These are phyloP conservation scores for Oreohelix idahoensis DNA, from an alignment of 1,140 invertebrate genomes.

Conservation along the genomic window DNA sequence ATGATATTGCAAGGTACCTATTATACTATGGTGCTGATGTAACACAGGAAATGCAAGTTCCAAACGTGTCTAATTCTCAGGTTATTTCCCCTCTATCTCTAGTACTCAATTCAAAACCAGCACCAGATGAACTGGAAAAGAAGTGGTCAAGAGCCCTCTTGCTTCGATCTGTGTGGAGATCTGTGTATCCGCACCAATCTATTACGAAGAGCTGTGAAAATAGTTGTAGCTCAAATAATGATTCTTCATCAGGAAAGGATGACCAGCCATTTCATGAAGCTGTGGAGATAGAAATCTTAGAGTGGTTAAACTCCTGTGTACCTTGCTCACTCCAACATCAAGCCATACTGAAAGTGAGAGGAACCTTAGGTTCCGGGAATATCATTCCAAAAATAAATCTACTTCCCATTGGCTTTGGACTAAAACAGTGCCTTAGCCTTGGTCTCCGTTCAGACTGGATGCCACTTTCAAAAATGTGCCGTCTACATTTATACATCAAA, in stretches of 20 bases:
- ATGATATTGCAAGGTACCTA: constrained; percentile 27
- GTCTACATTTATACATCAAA: constrained; percentile 1
- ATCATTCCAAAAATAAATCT: constrained; percentile 17
- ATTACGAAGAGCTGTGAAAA: too few species aligned
- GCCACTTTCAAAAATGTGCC: not conserved
- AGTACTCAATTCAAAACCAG: not conserved
- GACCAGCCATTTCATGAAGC: not conserved
- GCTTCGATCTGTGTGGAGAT: not conserved
- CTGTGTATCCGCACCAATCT: not conserved
- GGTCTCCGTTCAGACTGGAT: not conserved
- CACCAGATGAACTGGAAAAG: not conserved
- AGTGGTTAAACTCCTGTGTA: not conserved
- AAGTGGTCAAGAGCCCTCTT: not conserved
- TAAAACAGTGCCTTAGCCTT: constrained; percentile 22
- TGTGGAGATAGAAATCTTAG: not conserved
- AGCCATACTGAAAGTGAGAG: not conserved
- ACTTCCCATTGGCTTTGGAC: not conserved
- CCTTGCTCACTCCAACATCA: constrained; percentile 27
- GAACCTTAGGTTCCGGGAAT: not conserved
- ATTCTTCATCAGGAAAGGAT: too few species aligned
- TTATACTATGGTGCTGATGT: constrained; percentile 24
- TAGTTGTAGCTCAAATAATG: not conserved
- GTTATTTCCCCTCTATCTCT: not conserved
- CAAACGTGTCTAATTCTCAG: not conserved
- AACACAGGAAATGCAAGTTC: not conserved